A percentile compares a stretch with the other conserved stretches of the same genome.
phyloP scores from a whole-genome alignment of 2,797 vertebrate genomes.

The Avahi laniger region DNA sequence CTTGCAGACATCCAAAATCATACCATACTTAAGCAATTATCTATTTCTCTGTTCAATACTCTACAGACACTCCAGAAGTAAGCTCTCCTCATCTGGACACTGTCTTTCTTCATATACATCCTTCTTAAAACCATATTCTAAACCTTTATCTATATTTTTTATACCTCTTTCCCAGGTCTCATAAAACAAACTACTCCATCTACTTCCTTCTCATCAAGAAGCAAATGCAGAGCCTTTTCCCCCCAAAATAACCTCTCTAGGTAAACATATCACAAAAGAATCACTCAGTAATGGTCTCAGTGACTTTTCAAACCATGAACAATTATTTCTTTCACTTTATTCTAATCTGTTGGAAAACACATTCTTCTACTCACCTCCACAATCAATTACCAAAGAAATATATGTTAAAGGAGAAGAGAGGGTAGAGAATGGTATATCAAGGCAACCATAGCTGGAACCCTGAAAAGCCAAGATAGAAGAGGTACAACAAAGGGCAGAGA shows the following conservation, averaged over 20 bases:
- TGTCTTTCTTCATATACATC: not conserved
- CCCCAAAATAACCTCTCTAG: constrained; percentile 18
- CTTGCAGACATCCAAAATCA: not conserved
- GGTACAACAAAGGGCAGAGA: not conserved
- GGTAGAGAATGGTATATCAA: not conserved
- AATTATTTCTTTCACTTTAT: constrained; percentile 31
- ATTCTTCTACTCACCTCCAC: not conserved
- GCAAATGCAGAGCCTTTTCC: not conserved
- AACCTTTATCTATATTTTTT: not conserved
- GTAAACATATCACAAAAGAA: constrained; percentile 37
- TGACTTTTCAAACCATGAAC: constrained; percentile 27
- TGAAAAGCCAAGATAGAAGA: not conserved
- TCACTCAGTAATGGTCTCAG: not conserved
- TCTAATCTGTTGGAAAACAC: constrained; percentile 29
- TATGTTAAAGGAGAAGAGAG: not conserved
- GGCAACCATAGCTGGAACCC: not conserved
- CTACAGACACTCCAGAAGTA: constrained; percentile 3
- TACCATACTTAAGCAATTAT: not conserved
- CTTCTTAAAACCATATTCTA: constrained; percentile 32
- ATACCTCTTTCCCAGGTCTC: not conserved
- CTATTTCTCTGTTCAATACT: not conserved
- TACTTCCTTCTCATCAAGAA: not conserved
- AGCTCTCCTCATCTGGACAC: not conserved
- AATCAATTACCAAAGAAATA: constrained; percentile 2
- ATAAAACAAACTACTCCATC: not conserved